A percentile compares a stretch with the other conserved stretches of the same genome.
These are phyloP conservation scores for Sparus aurata DNA, from an alignment of 2,797 vertebrate species.

Conservation along the genomic window DNA sequence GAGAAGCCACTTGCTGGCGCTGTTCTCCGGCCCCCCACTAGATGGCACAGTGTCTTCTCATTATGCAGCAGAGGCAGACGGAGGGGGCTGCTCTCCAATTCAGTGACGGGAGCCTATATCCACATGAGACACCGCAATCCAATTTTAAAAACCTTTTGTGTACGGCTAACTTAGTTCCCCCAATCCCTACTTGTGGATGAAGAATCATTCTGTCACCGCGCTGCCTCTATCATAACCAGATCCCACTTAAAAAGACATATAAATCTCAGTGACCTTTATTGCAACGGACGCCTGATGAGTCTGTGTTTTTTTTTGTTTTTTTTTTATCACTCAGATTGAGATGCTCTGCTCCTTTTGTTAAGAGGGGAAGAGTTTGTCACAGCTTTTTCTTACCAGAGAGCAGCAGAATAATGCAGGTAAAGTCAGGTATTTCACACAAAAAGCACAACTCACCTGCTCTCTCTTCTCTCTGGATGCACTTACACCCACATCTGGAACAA, in stretches of 20 bases:
- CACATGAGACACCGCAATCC: constrained; percentile 57
- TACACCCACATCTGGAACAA: constrained; percentile 46
- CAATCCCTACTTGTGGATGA: constrained; percentile 57
- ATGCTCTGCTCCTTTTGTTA: constrained; percentile 41
- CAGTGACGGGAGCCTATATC: constrained; percentile 51
- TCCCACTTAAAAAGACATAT: constrained; percentile 44
- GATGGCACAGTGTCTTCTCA: constrained; percentile 81
- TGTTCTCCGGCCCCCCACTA: constrained; percentile 72
- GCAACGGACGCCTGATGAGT: constrained; percentile 45
- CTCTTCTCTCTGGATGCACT: constrained; percentile 23
- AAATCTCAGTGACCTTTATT: constrained; percentile 53
- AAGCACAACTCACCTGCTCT: constrained; percentile 7
- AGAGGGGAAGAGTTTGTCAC: constrained; percentile 9
- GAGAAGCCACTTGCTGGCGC: neutral
- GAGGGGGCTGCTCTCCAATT: constrained; percentile 57
- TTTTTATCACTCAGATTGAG: constrained; percentile 30
- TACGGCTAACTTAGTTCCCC: constrained; percentile 64
- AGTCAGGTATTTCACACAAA: constrained; percentile 24
- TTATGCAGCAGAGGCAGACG: constrained; percentile 56
- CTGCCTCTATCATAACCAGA: constrained; percentile 46
- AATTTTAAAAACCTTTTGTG: constrained; percentile 70
- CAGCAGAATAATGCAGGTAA: constrained; percentile 32
- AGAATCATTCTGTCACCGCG: constrained; percentile 61
- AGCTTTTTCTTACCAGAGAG: constrained; percentile 35
- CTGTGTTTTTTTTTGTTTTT: constrained; percentile 45